These are phyloP conservation scores for Acronicta alni DNA, from an alignment of 2,888 invertebrate species.

Conservation along the genomic window DNA sequence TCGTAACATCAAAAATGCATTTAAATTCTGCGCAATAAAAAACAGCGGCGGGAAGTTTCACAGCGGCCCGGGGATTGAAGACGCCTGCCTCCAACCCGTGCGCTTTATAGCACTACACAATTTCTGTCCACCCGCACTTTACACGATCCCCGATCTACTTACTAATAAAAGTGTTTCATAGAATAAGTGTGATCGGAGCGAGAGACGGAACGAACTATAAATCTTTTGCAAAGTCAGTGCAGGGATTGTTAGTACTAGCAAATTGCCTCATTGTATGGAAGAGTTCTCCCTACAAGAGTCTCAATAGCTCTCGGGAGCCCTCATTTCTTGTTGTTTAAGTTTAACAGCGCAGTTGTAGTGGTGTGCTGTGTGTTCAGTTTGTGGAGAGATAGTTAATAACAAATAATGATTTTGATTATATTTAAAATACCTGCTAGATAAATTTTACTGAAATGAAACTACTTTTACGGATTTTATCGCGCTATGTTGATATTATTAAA, in stretches of 20 bases:
- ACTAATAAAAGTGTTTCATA: slow-evolving; percentile 67
- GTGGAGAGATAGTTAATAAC: slow-evolving; percentile 26
- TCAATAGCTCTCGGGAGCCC: slow-evolving; percentile 60
- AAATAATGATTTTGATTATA: too few species aligned
- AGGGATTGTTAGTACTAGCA: slow-evolving; percentile 69
- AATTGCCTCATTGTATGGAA: slow-evolving; percentile 75
- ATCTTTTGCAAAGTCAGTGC: slow-evolving; percentile 33
- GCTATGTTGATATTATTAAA: too few species aligned
- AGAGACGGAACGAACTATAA: slow-evolving; percentile 38
- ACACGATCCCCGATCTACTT: slow-evolving; percentile 68
- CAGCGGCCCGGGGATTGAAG: slow-evolving; percentile 83
- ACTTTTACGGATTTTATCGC: too few species aligned
- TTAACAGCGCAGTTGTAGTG: slow-evolving; percentile 24
- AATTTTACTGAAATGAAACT: too few species aligned
- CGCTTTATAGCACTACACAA: slow-evolving; percentile 77
- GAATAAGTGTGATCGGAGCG: slow-evolving; percentile 44
- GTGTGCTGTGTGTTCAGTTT: slow-evolving; percentile 34
- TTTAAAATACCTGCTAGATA: too few species aligned
- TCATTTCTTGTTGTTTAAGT: slow-evolving; percentile 65
- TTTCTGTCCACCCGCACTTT: slow-evolving; percentile 71
- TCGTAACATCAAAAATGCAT: slow-evolving; percentile 90
- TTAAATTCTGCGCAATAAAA: slow-evolving; percentile 90
- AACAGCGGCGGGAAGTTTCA: slow-evolving; percentile 87
- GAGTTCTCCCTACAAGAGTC: slow-evolving; percentile 58
- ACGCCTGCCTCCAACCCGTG: slow-evolving; percentile 72